A percentile compares a stretch with the other conserved stretches of the same genome.
Evolutionary conservation across 1,140 invertebrate genomes (phyloP).

Genomic region (Galleria mellonella): DNA sequence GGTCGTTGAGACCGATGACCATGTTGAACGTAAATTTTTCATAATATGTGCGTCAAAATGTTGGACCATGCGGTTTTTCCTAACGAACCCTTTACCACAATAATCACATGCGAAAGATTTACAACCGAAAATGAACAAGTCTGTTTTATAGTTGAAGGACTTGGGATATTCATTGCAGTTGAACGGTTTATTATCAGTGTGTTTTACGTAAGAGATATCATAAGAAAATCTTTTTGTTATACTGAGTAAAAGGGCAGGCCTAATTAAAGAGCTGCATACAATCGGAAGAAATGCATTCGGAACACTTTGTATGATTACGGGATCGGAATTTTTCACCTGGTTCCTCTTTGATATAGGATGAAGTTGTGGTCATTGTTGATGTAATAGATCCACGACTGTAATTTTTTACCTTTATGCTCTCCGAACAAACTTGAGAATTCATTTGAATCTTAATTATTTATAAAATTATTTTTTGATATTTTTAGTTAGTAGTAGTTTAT

Average conservation of each 20-base stretch:
- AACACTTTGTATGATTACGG: slow-evolving; percentile 80
- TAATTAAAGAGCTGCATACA: slow-evolving; percentile 89
- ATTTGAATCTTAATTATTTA: too few relatives aligned
- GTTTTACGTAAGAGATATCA: slow-evolving; percentile 81
- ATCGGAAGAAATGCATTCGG: slow-evolving; percentile 89
- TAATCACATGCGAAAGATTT: slow-evolving; percentile 88
- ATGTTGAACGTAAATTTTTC: slow-evolving; percentile 49
- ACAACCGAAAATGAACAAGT: slow-evolving; percentile 86
- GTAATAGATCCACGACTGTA: slow-evolving; percentile 53
- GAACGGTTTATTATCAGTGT: slow-evolving; percentile 89
- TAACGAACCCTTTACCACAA: slow-evolving; percentile 92
- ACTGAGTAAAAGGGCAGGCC: slow-evolving; percentile 90
- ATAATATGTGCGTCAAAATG: slow-evolving; percentile 88
- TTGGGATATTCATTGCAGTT: slow-evolving; percentile 92
- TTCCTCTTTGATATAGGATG: slow-evolving; percentile 67
- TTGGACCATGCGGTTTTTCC: slow-evolving; percentile 96
- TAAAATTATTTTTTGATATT: too few relatives aligned
- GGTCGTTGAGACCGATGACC: slow-evolving; percentile 26
- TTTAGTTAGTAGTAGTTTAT: too few relatives aligned
- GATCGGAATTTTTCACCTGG: slow-evolving; percentile 46
- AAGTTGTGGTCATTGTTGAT: slow-evolving; percentile 60
- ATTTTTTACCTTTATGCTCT: slow-evolving; percentile 57
- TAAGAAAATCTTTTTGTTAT: slow-evolving; percentile 89
- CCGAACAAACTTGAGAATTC: too few relatives aligned
- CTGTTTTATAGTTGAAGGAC: slow-evolving; percentile 89